A percentile compares a stretch with the other conserved stretches of the same genome.
phyloP scores from a whole-genome alignment of 1,140 invertebrate species.

The Dinoponera quadriceps region DNA sequence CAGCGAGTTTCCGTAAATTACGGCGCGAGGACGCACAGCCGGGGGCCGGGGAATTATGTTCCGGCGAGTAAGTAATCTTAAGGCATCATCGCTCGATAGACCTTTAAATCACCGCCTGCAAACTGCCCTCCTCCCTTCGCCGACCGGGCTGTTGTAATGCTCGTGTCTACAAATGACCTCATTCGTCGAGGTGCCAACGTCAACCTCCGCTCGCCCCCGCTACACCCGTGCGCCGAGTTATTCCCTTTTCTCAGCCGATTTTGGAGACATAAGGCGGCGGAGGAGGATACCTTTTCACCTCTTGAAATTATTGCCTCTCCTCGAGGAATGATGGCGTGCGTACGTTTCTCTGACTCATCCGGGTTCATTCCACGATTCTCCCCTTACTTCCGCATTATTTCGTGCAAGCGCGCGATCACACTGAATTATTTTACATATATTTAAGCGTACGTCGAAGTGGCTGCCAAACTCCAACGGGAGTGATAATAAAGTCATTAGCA shows the following conservation, averaged over 20 bases:
- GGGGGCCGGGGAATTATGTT: constrained; percentile 71
- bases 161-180: constrained; percentile 77
- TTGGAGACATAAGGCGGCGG: not conserved
- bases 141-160: constrained; percentile 68
- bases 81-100: constrained; percentile 76
- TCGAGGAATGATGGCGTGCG: not conserved
- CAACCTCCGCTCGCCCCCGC: constrained; percentile 9
- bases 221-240: not conserved
- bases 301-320: not conserved
- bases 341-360: not conserved
- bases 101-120: constrained; percentile 75
- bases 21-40: constrained; percentile 32
- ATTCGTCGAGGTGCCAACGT: constrained; percentile 74
- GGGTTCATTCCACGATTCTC: too few species aligned
- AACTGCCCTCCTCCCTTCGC: constrained; percentile 54
- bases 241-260: constrained; percentile 10
- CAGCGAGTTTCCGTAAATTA: constrained; percentile 63
- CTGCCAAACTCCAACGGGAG: too few species aligned
- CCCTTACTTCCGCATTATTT: too few species aligned
- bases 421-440: too few species aligned
- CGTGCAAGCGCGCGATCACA: too few species aligned
- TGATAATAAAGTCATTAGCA: too few species aligned
- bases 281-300: not conserved
- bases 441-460: too few species aligned
- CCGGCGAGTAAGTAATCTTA: constrained; percentile 73